Percentiles rank a stretch among this genome's conserved stretches.
Evolutionary conservation across 1,140 invertebrate species (phyloP).

Genomic region (Helicoverpa zea): DNA sequence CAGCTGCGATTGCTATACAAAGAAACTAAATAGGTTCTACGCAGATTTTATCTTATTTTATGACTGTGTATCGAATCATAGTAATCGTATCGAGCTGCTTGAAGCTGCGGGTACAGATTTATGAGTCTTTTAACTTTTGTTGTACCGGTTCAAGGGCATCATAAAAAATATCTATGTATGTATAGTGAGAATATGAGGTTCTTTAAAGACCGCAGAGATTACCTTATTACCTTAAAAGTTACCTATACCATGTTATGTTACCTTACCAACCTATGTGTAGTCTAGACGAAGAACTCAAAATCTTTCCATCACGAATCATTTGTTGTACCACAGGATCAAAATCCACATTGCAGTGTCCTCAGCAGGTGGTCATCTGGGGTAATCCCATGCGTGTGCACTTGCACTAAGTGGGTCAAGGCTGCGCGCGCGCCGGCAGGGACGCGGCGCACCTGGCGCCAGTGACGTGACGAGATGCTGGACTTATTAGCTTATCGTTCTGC

Average conservation of each 20-base stretch:
- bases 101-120: background rate
- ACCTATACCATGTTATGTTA: no score
- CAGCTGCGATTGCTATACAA: background rate
- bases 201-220: no score
- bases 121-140: background rate
- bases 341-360: background rate
- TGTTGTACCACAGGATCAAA: no score
- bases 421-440: conserved; percentile 17
- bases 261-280: no score
- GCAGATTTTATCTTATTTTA: background rate
- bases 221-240: no score
- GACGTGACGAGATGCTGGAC: background rate
- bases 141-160: background rate
- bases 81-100: background rate
- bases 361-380: background rate
- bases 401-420: conserved; percentile 26
- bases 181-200: no score
- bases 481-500: background rate
- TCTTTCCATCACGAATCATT: no score
- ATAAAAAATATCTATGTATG: background rate
- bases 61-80: background rate
- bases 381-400: background rate
- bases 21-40: background rate
- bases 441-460: conserved; percentile 16
- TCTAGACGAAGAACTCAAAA: no score